Evolutionary conservation across 2,797 vertebrate species (phyloP), one percentile per base, ranked within the genome.

Genomic region (Anguilla pacifica): DNA sequence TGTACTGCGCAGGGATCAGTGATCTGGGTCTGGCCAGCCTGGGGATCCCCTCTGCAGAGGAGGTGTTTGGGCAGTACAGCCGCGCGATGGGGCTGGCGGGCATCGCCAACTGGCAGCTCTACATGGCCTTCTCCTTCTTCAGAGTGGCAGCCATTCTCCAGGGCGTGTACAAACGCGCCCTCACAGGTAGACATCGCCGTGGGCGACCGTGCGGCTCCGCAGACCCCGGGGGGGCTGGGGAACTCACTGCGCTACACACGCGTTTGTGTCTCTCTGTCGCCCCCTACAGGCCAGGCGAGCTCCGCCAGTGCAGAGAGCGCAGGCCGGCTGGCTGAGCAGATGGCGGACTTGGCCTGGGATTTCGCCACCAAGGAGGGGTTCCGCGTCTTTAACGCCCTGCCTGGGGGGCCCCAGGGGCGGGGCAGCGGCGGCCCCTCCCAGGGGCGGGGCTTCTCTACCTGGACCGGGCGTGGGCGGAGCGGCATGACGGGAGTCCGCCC

Each of bases 341-440:
- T 95, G 88, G 94, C 96, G 0, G 89, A 96, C 25, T 89, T 96
- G 89, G 96, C 95, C 0, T 97, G 97, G 97, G 95, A 96, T 46
- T 97, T 97, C 49, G 97, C 97, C 3, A 77, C 92, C 28, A 97
- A 95, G 86, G 96, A 97, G 93, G 97, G 97, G 31, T 97, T 97
- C 91, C 95, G 92, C 15, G 61, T 97, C 87, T 97, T 97, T 90
- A 96, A 95, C 87, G 89, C 87, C 53, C 91, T 92, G 7, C 89
- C 95, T 3, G 53, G 84, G 9, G 67, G 64, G 9, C 51, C 70
- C 57, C 67, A 28, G 46, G 77, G 13, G 59, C 39, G 46, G 79
- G 7, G 1, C 1, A 10, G 13, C 61, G 61, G 46, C 17, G n/a
- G 35, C 67, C 61, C 87, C 67, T n/a, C 82, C 53, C 82, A 55